A percentile compares a stretch with the other conserved stretches of the same genome.
These are phyloP conservation scores for Harpagoxenus sublaevis DNA, from an alignment of 2,888 invertebrate genomes.

Conservation along the genomic window DNA sequence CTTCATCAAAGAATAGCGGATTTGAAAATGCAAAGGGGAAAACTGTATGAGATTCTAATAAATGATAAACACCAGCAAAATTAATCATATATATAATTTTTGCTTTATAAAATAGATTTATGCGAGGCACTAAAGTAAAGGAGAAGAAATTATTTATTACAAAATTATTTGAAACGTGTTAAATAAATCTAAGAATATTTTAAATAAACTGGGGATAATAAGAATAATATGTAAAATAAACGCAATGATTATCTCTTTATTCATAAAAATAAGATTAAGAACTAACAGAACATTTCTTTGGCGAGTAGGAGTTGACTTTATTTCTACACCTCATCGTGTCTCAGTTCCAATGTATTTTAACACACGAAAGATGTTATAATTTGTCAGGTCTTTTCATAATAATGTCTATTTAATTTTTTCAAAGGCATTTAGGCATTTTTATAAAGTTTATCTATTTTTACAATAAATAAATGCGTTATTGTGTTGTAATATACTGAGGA, in stretches of 20 bases:
- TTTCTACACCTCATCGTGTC: neutral
- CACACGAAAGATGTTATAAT: slow-evolving; percentile 8
- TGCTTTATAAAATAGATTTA: neutral
- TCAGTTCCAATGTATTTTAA: slow-evolving; percentile 7
- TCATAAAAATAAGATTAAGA: slow-evolving; percentile 4
- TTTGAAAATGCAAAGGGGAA: slow-evolving; percentile 66
- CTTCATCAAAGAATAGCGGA: slow-evolving; percentile 72
- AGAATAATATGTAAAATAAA: slow-evolving; percentile 8
- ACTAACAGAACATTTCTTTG: slow-evolving; percentile 21
- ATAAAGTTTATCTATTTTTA: neutral
- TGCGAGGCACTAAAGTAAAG: neutral
- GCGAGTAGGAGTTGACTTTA: slow-evolving; percentile 16
- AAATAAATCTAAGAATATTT: slow-evolving; percentile 10
- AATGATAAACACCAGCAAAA: neutral
- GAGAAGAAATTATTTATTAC: neutral
- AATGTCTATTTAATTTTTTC: neutral
- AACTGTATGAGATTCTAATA: slow-evolving; percentile 11
- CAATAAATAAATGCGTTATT: neutral
- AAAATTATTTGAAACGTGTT: neutral
- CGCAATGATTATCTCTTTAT: slow-evolving; percentile 15
- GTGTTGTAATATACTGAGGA: neutral
- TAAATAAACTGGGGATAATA: neutral
- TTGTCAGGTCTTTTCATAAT: neutral
- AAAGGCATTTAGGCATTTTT: neutral
- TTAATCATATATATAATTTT: neutral